Conservation (phyloP, 2,888 invertebrate genomes). For the Pilophorus perplexus region DNA sequence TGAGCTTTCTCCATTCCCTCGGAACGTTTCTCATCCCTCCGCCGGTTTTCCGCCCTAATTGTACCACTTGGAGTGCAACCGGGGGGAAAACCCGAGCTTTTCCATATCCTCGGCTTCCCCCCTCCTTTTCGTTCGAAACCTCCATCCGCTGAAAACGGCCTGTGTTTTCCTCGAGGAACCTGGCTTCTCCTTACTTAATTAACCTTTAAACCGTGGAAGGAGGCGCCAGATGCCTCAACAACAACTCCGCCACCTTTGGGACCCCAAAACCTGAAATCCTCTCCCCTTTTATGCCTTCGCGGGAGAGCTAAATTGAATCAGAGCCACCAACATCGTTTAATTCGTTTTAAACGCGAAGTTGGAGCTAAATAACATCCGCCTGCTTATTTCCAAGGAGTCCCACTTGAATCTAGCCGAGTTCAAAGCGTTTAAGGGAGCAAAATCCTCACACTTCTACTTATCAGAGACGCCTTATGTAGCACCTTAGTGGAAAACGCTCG, state of each 20-base stretch:
- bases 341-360: no score
- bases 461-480: no score
- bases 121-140: no score
- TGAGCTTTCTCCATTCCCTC: not conserved
- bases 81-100: not conserved
- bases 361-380: no score
- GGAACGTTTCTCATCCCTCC: not conserved
- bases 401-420: no score
- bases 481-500: no score
- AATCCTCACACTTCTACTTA: no score
- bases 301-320: not conserved
- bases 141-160: not conserved
- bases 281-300: no score
- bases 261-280: no score
- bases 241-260: not conserved
- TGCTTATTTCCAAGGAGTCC: no score
- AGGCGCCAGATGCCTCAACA: conserved; percentile 25
- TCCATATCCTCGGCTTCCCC: no score
- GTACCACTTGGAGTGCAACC: conserved; percentile 1
- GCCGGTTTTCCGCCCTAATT: conserved; percentile 7
- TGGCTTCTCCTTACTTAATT: conserved; percentile 35
- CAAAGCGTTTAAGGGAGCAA: no score
- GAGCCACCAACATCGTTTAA: not conserved
- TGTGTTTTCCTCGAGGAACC: not conserved
- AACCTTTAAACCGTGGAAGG: conserved; percentile 8